Conservation (phyloP, 2,888 invertebrate species). For the Eupeodes latifasciatus region DNA sequence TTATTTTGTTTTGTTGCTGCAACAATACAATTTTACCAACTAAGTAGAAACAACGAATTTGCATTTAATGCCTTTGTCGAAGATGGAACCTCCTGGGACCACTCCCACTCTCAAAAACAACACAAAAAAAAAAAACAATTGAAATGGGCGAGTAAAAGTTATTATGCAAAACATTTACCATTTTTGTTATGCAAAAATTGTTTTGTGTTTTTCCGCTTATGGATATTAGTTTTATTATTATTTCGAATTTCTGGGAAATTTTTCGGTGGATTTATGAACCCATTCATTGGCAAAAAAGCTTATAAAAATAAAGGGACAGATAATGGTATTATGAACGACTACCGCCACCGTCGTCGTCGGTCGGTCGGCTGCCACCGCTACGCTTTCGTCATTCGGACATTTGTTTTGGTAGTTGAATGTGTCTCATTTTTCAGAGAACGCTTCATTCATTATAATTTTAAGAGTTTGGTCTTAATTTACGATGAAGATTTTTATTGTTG, state of each 20-base stretch:
- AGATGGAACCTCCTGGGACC: constrained; percentile 33
- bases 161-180: constrained; percentile 75
- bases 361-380: background rate
- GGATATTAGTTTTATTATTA: constrained; percentile 72
- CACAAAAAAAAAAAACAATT: constrained; percentile 27
- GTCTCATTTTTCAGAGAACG: constrained; percentile 35
- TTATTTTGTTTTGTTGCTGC: background rate
- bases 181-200: constrained; percentile 75
- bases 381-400: no score
- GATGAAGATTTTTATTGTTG: background rate
- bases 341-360: background rate
- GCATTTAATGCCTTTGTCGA: constrained; percentile 45
- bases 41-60: constrained; percentile 49
- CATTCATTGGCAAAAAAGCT: constrained; percentile 49
- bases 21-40: constrained; percentile 18
- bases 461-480: constrained; percentile 50
- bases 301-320: constrained; percentile 15
- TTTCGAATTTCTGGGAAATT: constrained; percentile 31
- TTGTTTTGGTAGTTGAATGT: background rate
- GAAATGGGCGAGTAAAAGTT: constrained; percentile 70
- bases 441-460: constrained; percentile 10
- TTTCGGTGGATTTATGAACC: constrained; percentile 65
- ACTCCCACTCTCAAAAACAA: constrained; percentile 18
- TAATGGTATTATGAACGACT: background rate
- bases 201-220: constrained; percentile 69